phyloP scores from a whole-genome alignment of 2,888 invertebrate genomes.

The Ophion obscuratus region DNA sequence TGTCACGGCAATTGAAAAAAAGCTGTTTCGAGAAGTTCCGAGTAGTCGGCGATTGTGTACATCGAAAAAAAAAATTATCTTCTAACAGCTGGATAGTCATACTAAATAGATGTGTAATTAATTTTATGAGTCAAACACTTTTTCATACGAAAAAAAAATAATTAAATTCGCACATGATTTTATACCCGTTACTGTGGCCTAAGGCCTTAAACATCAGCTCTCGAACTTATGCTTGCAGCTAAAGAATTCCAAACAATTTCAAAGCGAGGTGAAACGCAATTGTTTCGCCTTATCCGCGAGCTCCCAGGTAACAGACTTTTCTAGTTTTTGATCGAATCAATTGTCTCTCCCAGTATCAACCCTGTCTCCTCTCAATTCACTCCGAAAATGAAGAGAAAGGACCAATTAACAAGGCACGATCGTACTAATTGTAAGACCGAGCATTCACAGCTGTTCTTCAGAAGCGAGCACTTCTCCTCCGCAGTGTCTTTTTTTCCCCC shows the following conservation, averaged over 20 bases:
- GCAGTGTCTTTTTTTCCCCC: slow-evolving; percentile 14
- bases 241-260: not conserved
- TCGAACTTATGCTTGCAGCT: not conserved
- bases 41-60: too few species aligned
- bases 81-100: too few species aligned
- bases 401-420: slow-evolving; percentile 63
- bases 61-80: too few species aligned
- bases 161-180: too few species aligned
- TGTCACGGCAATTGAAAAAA: too few species aligned
- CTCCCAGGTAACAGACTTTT: slow-evolving; percentile 22
- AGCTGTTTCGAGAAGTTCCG: too few species aligned
- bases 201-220: not conserved
- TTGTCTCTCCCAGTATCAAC: slow-evolving; percentile 28
- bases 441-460: slow-evolving; percentile 63
- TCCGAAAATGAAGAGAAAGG: slow-evolving; percentile 59
- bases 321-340: slow-evolving; percentile 43
- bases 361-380: slow-evolving; percentile 21
- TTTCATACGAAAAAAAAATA: too few species aligned
- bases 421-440: slow-evolving; percentile 62
- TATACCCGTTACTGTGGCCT: too few species aligned
- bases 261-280: slow-evolving; percentile 1
- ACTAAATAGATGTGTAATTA: too few species aligned
- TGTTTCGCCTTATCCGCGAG: slow-evolving; percentile 4
- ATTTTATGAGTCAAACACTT: too few species aligned
- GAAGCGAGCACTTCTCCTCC: slow-evolving; percentile 46